A percentile compares a stretch with the other conserved stretches of the same genome.
phyloP scores from a whole-genome alignment of 2,888 invertebrate species.

The Orthosia gothica region DNA sequence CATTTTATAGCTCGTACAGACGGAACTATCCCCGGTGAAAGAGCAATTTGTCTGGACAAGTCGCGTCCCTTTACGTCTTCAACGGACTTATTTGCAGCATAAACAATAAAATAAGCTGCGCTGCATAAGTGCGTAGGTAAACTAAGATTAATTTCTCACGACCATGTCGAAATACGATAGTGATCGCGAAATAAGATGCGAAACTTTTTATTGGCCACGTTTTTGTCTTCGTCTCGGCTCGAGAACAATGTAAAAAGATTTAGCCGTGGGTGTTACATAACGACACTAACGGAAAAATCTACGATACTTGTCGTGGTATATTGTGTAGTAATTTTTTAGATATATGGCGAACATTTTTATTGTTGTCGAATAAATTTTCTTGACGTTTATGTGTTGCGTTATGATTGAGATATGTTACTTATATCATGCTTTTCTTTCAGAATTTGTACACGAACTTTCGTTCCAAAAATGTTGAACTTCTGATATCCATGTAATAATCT shows the following conservation, averaged over 20 bases:
- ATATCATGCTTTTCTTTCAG: not conserved
- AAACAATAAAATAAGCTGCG: slow-evolving; percentile 39
- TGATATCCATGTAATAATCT: not conserved
- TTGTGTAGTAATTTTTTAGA: slow-evolving; percentile 42
- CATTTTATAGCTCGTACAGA: slow-evolving; percentile 13
- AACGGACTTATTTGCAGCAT: slow-evolving; percentile 13
- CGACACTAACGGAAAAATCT: slow-evolving; percentile 56
- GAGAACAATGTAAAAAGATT: slow-evolving; percentile 75
- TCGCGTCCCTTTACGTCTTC: not conserved
- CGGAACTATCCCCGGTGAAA: slow-evolving; percentile 12
- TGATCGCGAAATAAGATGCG: slow-evolving; percentile 82
- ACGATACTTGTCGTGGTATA: slow-evolving; percentile 49
- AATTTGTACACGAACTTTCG: not conserved
- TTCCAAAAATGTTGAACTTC: not conserved
- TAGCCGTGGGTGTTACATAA: slow-evolving; percentile 64
- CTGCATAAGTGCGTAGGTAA: slow-evolving; percentile 62
- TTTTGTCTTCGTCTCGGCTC: slow-evolving; percentile 70
- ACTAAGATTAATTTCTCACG: slow-evolving; percentile 80
- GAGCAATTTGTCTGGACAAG: slow-evolving; percentile 32
- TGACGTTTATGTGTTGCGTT: slow-evolving; percentile 20
- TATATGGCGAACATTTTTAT: slow-evolving; percentile 33
- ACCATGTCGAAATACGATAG: slow-evolving; percentile 81
- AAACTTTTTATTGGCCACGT: slow-evolving; percentile 79
- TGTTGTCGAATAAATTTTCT: slow-evolving; percentile 41
- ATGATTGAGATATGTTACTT: slow-evolving; percentile 1